Percentiles rank a stretch among this genome's conserved stretches.
Evolutionary conservation across 92 coral and sea anemone genomes (phyloP).

Genomic region (Umimayanthus chanpuru): DNA sequence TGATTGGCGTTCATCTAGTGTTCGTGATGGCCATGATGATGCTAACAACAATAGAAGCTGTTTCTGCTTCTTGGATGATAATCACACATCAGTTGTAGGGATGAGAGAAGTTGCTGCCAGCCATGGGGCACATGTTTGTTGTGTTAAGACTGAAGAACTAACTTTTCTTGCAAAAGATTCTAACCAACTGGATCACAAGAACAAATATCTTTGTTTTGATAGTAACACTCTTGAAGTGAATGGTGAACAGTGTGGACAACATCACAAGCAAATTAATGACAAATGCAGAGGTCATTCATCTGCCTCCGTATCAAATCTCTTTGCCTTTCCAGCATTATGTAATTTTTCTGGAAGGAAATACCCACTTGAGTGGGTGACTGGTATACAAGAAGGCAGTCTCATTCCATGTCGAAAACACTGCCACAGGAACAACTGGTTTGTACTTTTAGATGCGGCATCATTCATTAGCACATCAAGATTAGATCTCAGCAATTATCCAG

Average conservation of each 20-base stretch:
- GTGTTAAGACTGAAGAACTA: slow-evolving; percentile 68
- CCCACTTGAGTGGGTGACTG: slow-evolving; percentile 73
- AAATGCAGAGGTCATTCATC: background rate
- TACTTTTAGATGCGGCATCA: slow-evolving; percentile 95
- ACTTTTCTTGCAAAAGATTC: background rate
- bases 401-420: slow-evolving; percentile 16
- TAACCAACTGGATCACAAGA: background rate
- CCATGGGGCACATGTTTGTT: slow-evolving; percentile 64
- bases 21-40: background rate
- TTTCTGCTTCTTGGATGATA: slow-evolving; percentile 81
- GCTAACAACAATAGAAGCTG: slow-evolving; percentile 41
- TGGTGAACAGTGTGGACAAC: background rate
- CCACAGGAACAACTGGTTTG: slow-evolving; percentile 65
- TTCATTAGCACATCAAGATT: slow-evolving; percentile 85
- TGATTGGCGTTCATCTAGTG: slow-evolving; percentile 55
- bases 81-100: slow-evolving; percentile 97
- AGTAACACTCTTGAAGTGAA: background rate
- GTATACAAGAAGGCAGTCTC: slow-evolving; percentile 46
- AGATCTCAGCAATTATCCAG: slow-evolving; percentile 62
- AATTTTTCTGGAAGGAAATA: slow-evolving; percentile 94
- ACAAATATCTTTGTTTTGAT: background rate
- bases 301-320: slow-evolving; percentile 42
- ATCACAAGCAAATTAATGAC: background rate
- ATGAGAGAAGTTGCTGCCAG: slow-evolving; percentile 80
- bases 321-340: slow-evolving; percentile 96